A percentile compares a stretch with the other conserved stretches of the same genome.
Conservation (phyloP, 64 coral and sea anemone species). For the Astreopora myriophthalma region DNA sequence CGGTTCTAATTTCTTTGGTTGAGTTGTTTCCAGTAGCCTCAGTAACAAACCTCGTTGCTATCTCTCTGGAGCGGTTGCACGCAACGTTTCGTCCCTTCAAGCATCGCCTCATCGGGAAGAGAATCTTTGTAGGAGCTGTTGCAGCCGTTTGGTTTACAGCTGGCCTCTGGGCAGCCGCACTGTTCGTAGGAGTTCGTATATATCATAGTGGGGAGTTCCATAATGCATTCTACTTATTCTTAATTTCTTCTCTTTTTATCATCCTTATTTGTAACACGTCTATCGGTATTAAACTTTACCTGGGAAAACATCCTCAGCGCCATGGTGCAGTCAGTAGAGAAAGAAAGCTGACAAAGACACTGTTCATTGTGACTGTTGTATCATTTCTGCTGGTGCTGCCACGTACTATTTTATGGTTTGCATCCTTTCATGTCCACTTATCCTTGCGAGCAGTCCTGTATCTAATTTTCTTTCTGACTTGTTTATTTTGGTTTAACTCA, state of each 20-base stretch:
- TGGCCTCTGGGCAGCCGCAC: not conserved
- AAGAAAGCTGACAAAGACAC: not conserved
- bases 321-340: not conserved
- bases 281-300: not conserved
- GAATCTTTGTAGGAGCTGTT: not conserved
- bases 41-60: not conserved
- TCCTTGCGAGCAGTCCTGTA: not conserved
- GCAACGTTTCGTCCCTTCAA: not conserved
- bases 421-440: too few species aligned
- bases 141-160: not conserved
- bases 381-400: not conserved
- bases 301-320: not conserved
- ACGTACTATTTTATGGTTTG: not conserved
- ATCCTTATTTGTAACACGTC: not conserved
- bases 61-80: not conserved
- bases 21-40: not conserved
- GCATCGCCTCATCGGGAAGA: not conserved
- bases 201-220: too few species aligned
- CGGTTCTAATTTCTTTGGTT: not conserved
- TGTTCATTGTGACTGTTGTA: not conserved
- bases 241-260: not conserved
- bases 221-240: not conserved
- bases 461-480: not conserved
- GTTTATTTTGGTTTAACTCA: not conserved
- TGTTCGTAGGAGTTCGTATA: too few species aligned